Evolutionary conservation across 2,797 vertebrate species (phyloP), one percentile per base, ranked within the genome.

Genomic region (Melanotaenia nigrans): DNA sequence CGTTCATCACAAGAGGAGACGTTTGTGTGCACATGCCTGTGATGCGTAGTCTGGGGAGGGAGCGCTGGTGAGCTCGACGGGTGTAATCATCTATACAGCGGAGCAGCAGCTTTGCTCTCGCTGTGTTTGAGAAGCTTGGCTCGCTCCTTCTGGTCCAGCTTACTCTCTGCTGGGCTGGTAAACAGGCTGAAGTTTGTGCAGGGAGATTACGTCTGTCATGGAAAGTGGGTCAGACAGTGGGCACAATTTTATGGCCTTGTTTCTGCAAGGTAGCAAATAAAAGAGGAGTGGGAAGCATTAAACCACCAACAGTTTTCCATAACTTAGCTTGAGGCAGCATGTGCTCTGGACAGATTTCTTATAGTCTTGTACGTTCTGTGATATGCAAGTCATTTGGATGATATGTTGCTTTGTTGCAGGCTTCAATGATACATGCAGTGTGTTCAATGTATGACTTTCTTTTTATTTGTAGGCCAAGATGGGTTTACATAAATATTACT

Each of bases 171-270:
- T 11, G 71, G 59, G 62, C 84, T 75, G 85, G 77, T 83, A 78
- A 89, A 91, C 83, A 80, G 81, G 79, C 80, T 86, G 77, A 87
- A 84, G 84, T 91, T 89, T 87, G 89, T 73, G 67, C 65, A 70
- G 72, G 82, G 62, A 90, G 90, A 92, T 89, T 90, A 89, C 38
- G 83, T 90, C 84, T 86, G 74, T 86, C 78, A 79, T 89, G 89
- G 90, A 94, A 95, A 95, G 86, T 94, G 91, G 93, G 93, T 93
- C 73, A 93, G 89, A 90, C 54, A 14, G 87, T 33, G 56, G 88
- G 89, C 89, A 92, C 81, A 69, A 85, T 91, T 92, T 93, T 86
- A 87, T 67, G 78, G 87, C 71, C 74, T 87, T 83, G 88, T 89
- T 89, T 86, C 79, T 85, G 61, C 65, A 85, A 90, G 89, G 87